Base-by-base conservation (phyloP, 2,797 vertebrate genomes). In the Emydoidea blandingii region DNA sequence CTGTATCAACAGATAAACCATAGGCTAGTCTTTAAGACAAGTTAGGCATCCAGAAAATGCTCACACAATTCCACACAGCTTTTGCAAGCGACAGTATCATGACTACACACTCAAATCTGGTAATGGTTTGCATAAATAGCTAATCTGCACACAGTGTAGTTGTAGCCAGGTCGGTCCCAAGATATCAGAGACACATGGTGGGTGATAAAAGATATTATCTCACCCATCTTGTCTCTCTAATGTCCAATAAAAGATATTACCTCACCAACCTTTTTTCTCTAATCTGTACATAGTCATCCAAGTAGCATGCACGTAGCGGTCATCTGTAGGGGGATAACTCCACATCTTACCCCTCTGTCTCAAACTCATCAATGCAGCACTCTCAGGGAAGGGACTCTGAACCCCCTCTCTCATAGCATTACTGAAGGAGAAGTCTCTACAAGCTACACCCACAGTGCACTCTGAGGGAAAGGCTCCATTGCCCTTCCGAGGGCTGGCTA, bases 301-400 rank as follows among this genome's bases (percentile, higher is more conserved):
- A 72, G 9, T 72, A 21, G 15, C 21, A 37, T 72, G 65, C 19
- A 23, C 15, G 14, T 16, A 50, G 15, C 0, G 50, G 15, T 72
- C 31, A 47, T 44, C 54, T 41, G 7, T 52, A 76, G 8, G 4
- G 5, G 10, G 31, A 2, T 5, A 81, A 47, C 7, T 9, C 29
- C 6, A 6, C 1, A 65, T 41, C n/a, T n/a, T 44, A 27, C 15
- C 7, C 5, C 5, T 78, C 34, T 8, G 0, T n/a, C 37, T 68
- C 53, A 21, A 84, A 88, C 34, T 15, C 2, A 44, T 53, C 57
- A 25, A 2, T 4, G 12, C 1, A 89, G 47, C 59, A n/a, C 2
- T 86, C 47, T 81, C 54, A 6, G 0, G 0, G 3, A 3, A 11
- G 29, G 12, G 47, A 27, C 18, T 65, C 92, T 89, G 12, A 12